Base-by-base conservation (phyloP, 2,888 invertebrate species). In the Drosophila mayaguana region DNA sequence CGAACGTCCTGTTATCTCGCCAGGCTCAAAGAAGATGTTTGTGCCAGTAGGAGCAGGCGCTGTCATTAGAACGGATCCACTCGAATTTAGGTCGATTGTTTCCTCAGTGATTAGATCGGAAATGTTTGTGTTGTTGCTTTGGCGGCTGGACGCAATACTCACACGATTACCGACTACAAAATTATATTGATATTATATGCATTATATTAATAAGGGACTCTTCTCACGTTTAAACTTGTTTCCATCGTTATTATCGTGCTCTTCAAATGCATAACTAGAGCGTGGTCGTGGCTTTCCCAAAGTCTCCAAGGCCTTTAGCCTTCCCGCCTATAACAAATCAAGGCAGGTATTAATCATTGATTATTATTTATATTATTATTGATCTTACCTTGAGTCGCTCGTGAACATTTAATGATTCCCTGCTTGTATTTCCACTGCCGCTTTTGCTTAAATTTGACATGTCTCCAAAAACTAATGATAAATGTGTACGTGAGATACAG, bases 1-100 rank as follows among this genome's bases (percentile, higher is more conserved):
- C 1, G 93, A 92, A 11, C 93, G 89, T 0, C 91, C 93, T 0
- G 92, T 93, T 11, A 93, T 92, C 71, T 93, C 92, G 0, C 80
- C 85, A 0, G 93, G 92, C 55, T 92, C 91, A 73, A 92, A 92
- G 1, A 92, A 92, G 3, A 92, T 81, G 55, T 90, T 86, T 16
- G 77, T 57, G 51, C 75, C 80, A 22, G 80, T 80, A 0, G 70
- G 63, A 1, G 78, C 74, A 4, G 88, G 77, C 4, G 81, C 32
- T 4, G 74, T 14, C 42, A 71, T 16, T 2, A 68, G 38, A 36
- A 80, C 65, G 0, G 87, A 80, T 12, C 75, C 80, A 18, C 83
- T 86, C 0, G 82, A 90, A 71, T 92, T 91, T 0, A 92, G 73
- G 69, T 92, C 81, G 32, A 93, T 92, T 7, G 92, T 93, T 59